Conservation (phyloP, 2,888 invertebrate species). For the Coecobrya sp. region DNA sequence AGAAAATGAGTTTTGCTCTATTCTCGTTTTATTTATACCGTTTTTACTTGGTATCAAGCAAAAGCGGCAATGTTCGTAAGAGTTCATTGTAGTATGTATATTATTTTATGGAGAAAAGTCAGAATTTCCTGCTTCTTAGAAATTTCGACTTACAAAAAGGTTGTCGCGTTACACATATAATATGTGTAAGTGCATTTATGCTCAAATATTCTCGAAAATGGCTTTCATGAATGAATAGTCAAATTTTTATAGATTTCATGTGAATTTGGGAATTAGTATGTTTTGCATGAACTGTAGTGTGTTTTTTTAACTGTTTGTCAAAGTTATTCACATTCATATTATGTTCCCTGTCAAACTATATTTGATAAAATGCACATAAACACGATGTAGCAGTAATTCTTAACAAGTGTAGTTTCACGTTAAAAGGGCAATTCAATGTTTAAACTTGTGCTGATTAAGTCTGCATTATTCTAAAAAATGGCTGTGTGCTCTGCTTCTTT, state of each 20-base stretch:
- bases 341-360: not conserved
- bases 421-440: not conserved
- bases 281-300: constrained; percentile 62
- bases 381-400: not conserved
- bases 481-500: not conserved
- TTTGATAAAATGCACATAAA: not conserved
- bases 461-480: constrained; percentile 7
- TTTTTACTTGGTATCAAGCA: constrained; percentile 11
- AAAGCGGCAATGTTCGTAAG: not conserved
- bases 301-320: not conserved
- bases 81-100: constrained; percentile 48
- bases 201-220: constrained; percentile 23
- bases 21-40: not conserved
- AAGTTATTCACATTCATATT: not conserved
- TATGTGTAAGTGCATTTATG: not conserved
- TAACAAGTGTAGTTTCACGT: not conserved
- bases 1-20: constrained; percentile 59
- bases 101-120: constrained; percentile 56
- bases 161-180: not conserved
- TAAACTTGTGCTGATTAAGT: not conserved
- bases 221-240: constrained; percentile 48
- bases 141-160: constrained; percentile 26
- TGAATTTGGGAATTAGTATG: constrained; percentile 55
- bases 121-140: constrained; percentile 69
- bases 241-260: constrained; percentile 62